Percentiles rank a stretch among this genome's conserved stretches.
phyloP scores from a whole-genome alignment of 1,140 invertebrate species.

The Araneus ventricosus region DNA sequence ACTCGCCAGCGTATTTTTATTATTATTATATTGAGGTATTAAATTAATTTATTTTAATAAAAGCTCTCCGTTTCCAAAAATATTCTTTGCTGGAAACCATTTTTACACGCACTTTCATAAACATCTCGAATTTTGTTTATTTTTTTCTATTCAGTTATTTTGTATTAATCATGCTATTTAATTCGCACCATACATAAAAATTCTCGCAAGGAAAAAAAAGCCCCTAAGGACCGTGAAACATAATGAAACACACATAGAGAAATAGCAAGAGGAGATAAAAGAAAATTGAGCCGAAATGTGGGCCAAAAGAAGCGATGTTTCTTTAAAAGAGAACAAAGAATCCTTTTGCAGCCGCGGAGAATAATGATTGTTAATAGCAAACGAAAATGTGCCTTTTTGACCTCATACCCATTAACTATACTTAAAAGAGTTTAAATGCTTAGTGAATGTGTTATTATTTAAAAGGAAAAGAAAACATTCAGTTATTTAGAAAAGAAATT shows the following conservation, averaged over 20 bases:
- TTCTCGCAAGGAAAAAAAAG: not conserved
- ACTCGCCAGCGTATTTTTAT: too few species aligned
- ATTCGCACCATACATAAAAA: not conserved
- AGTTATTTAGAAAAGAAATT: slow-evolving; percentile 53
- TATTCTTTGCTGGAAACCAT: too few species aligned
- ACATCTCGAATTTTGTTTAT: too few species aligned
- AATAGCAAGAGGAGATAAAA: not conserved
- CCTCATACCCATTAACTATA: slow-evolving; percentile 46
- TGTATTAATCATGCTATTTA: too few species aligned
- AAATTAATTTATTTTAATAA: too few species aligned
- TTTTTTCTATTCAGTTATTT: too few species aligned
- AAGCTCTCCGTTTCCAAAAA: too few species aligned
- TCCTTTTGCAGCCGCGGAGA: not conserved
- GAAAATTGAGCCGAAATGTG: slow-evolving; percentile 17
- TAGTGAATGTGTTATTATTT: slow-evolving; percentile 45
- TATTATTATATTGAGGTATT: too few species aligned
- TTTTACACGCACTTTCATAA: too few species aligned
- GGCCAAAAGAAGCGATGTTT: slow-evolving; percentile 17
- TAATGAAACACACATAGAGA: not conserved
- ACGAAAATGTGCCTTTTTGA: slow-evolving; percentile 39
- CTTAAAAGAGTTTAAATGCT: slow-evolving; percentile 58
- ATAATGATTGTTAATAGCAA: slow-evolving; percentile 57
- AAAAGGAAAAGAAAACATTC: slow-evolving; percentile 38
- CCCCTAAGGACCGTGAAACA: not conserved
- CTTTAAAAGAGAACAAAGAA: slow-evolving; percentile 18